Evolutionary conservation across 2,113 vertebrate genomes (phyloP).

Genomic region (Podilymbus podiceps): DNA sequence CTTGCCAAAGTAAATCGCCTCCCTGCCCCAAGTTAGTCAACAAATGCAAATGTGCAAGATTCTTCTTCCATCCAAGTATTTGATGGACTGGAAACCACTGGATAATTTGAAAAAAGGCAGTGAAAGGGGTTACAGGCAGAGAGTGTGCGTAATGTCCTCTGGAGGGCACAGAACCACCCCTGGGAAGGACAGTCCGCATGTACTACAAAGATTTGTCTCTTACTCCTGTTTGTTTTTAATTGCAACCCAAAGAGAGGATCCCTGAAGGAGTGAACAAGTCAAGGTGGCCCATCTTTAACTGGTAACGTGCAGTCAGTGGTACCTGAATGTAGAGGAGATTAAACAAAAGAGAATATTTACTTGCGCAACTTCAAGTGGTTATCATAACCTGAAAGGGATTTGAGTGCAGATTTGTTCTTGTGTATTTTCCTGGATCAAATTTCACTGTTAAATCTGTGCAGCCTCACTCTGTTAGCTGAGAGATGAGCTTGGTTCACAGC

Average conservation of each 20-base stretch:
- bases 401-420: background rate
- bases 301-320: background rate
- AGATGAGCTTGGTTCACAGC: background rate
- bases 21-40: background rate
- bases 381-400: background rate
- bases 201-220: background rate
- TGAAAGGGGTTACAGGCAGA: background rate
- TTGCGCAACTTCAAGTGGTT: background rate
- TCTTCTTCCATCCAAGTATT: background rate
- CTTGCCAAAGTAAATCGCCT: conserved; percentile 30
- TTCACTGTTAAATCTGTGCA: background rate
- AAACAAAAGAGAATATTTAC: background rate
- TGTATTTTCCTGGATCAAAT: background rate
- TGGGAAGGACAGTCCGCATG: background rate
- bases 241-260: background rate
- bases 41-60: background rate
- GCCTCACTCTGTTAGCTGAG: accelerated
- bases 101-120: background rate
- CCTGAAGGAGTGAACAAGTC: background rate
- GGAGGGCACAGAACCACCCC: background rate
- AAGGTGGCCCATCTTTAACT: background rate
- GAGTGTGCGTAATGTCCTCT: background rate
- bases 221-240: background rate
- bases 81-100: background rate
- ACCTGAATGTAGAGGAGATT: background rate